Conservation (phyloP, 2,113 vertebrate genomes). For the Neomonachus schauinslandi region DNA sequence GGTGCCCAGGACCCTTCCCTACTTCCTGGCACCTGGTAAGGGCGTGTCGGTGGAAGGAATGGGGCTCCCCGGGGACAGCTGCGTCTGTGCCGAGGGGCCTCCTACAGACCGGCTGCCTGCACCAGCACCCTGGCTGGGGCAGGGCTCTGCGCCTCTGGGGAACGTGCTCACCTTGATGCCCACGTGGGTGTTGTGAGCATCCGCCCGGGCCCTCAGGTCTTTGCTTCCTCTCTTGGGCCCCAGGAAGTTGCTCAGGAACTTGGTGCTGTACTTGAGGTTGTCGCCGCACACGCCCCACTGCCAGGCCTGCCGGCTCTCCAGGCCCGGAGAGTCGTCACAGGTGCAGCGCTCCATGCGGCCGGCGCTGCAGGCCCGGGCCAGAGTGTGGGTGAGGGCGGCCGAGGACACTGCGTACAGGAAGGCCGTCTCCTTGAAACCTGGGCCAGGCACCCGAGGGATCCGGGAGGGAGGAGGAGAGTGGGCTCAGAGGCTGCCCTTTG, state of each 20-base stretch:
- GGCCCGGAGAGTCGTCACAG: conserved; percentile 96
- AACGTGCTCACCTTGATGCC: conserved; percentile 93
- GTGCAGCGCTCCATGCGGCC: conserved; percentile 99
- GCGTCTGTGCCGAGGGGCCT: not conserved
- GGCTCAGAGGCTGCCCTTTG: not conserved
- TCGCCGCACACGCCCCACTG: conserved; percentile 99
- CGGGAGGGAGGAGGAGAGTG: not conserved
- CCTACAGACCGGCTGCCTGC: fast-evolving
- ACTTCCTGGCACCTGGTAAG: not conserved
- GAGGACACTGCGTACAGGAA: conserved; percentile 96
- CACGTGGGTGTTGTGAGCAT: conserved; percentile 96
- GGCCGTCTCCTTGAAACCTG: conserved; percentile 98
- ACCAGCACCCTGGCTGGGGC: not conserved
- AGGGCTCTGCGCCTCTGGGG: fast-evolving
- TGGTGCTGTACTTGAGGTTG: conserved; percentile 99
- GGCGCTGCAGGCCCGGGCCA: conserved; percentile 97
- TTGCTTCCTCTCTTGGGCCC: conserved; percentile 96
- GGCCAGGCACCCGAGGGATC: not conserved
- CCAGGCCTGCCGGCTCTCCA: conserved; percentile 98
- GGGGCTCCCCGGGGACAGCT: not conserved
- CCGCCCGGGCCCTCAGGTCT: conserved; percentile 95
- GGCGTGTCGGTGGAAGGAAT: not conserved
- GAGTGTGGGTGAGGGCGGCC: conserved; percentile 93
- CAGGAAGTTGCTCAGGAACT: conserved; percentile 96
- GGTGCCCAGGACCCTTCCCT: not conserved